Base-by-base conservation (phyloP, 1,140 invertebrate genomes). In the Mylabris phalerata region DNA sequence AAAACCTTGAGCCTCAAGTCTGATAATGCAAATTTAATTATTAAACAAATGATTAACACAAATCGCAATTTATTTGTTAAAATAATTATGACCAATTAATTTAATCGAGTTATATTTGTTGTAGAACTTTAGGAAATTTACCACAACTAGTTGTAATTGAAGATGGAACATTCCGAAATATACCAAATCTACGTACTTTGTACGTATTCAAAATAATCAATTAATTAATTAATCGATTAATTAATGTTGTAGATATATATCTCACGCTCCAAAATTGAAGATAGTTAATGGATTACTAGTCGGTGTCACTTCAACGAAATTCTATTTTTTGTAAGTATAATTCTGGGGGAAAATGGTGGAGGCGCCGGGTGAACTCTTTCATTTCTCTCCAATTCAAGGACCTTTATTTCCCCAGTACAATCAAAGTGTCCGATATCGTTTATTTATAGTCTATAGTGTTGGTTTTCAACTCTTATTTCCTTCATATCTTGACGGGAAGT, bases 261-360 rank as follows among this genome's bases (percentile, higher is more conserved):
- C 77, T 5, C 67, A 77, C 57, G 77, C 77, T 2, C 78, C 78
- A 10, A 74, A 78, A 60, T 57, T 82, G 38, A 77, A 67, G 50
- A 73, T 67, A 49, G 68, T 82, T 4, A 52, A 71, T 44, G 67
- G 68, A 13, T 57, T 72, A n/a, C 55, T 78, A 62, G 57, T 78
- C 65, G 64, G 71, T 61, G 73, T 78, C 59, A 45, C 77, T 68
- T 68, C 69, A 41, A 65, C 73, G 59, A 66, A 78, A 66, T 75
- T 80, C 69, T 63, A 70, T 66, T 55, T 75, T 58, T 42, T 80
- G 81, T 74, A 76, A 81, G 80, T 81, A 67, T 62, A 43, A 50
- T 55, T 10, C 9, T 49, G 1, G 3, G 42, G 43, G 54, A 49
- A 50, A 54, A 58, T 50, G 44, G 48, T 32, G 42, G 50, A 54